Evolutionary conservation across 2,113 vertebrate species (phyloP), one percentile per base, ranked within the genome.

Genomic region (Tautogolabrus adspersus): DNA sequence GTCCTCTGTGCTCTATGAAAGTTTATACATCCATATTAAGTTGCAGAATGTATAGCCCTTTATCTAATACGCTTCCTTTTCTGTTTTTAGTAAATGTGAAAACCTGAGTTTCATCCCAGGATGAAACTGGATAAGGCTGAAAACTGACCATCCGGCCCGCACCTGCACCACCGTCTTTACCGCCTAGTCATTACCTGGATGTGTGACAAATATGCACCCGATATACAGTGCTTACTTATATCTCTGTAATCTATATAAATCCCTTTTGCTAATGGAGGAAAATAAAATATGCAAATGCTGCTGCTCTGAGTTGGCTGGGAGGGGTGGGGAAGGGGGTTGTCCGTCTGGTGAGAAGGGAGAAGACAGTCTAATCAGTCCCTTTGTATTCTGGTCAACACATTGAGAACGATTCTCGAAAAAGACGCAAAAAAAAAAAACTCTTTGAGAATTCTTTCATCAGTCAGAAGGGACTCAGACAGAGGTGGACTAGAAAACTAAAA

Each of bases 61-160:
- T 52, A 19, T 88, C 89, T 91, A 87, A 91, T 85, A 60, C 0
- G 11, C 83, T 86, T 87, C 90, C 84, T 90, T 81, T 85, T 87
- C 76, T 90, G 89, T 88, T 93, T 93, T 82, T 89, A 95, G 93
- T 95, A 70, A 94, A 95, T 90, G 92, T 95, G 85, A 95, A 92
- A 92, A 92, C 92, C 92, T 95, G 92, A 95, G 88, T 83, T 88
- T 90, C 77, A 81, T 82, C 81, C 86, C 81, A 63, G 72, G 85
- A 75, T 90, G 75, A 93, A 88, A 88, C 88, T 44, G 87, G 81
- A 89, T 87, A 82, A 82, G 84, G 42, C 82, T 77, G 12, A 30
- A 19, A 34, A 74, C 86, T 78, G 86, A 92, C 77, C 86, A 21
- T 66, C 79, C 72, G 84, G 88, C 86, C 87, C 49, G 37, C 86